These are phyloP conservation scores for Rousettus leschenaultii DNA, from an alignment of 2,113 vertebrate species.

Conservation along the genomic window DNA sequence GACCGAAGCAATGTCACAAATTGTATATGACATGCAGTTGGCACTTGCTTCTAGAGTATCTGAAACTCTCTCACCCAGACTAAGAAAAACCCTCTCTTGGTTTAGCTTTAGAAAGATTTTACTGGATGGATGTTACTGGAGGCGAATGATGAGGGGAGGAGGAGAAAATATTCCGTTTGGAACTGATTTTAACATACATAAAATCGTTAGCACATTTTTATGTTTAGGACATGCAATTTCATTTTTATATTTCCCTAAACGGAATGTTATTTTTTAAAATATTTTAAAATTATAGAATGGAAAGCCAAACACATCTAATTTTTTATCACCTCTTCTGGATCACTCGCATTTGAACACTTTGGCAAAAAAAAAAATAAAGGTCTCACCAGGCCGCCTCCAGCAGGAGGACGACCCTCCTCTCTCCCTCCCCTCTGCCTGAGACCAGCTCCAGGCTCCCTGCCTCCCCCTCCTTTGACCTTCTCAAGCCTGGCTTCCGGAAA, in stretches of 20 bases:
- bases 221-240: not conserved
- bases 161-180: not conserved
- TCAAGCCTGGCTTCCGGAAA: not conserved
- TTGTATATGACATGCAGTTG: not conserved
- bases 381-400: accelerated
- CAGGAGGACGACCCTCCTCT: not conserved
- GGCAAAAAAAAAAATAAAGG: not conserved
- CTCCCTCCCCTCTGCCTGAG: too few species aligned
- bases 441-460: too few species aligned
- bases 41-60: not conserved
- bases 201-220: not conserved
- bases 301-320: not conserved
- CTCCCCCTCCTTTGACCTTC: not conserved
- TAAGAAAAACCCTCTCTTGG: not conserved
- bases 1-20: not conserved
- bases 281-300: constrained; percentile 7
- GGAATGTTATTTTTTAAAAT: constrained; percentile 17
- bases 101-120: not conserved
- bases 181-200: not conserved
- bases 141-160: not conserved
- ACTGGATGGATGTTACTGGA: not conserved
- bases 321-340: not conserved
- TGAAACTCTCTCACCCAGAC: not conserved
- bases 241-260: not conserved
- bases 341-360: not conserved